A percentile compares a stretch with the other conserved stretches of the same genome.
Conservation (phyloP, 2,113 vertebrate species). For the Nannobrachium achirus region DNA sequence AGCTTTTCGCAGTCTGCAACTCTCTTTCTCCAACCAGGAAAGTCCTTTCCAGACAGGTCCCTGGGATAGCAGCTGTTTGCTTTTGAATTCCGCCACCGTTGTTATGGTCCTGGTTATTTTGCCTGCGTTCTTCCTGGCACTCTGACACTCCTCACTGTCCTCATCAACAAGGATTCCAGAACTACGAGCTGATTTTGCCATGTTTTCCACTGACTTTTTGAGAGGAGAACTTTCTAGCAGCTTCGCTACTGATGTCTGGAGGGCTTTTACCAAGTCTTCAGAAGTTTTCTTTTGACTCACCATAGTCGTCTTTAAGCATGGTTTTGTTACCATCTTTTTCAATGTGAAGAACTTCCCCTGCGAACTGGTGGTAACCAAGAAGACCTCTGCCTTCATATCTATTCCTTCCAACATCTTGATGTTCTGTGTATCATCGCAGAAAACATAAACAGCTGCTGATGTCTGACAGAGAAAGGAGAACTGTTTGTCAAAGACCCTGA, state of each 20-base stretch:
- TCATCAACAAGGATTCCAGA: conserved; percentile 51
- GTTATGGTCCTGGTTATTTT: conserved; percentile 12
- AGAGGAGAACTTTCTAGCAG: neutral
- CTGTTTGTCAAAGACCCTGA: conserved; percentile 56
- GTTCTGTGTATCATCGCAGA: conserved; percentile 63
- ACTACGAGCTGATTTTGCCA: conserved; percentile 27
- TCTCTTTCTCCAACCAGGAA: conserved; percentile 55
- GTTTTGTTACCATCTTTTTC: conserved; percentile 11
- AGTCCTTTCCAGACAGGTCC: conserved; percentile 46
- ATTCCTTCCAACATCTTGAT: conserved; percentile 51
- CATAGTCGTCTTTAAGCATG: conserved; percentile 20
- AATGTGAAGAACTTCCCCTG: conserved; percentile 18
- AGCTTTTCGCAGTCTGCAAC: conserved; percentile 40
- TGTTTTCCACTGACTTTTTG: conserved; percentile 27
- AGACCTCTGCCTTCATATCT: conserved; percentile 15
- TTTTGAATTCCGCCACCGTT: conserved; percentile 46
- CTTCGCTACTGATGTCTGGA: conserved; percentile 16
- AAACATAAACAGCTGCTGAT: conserved; percentile 75
- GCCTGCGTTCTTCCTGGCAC: conserved; percentile 10
- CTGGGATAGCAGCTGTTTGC: conserved; percentile 37
- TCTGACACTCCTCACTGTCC: conserved; percentile 32
- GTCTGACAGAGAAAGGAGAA: conserved; percentile 72
- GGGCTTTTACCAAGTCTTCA: conserved; percentile 32
- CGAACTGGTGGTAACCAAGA: conserved; percentile 40
- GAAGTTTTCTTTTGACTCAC: conserved; percentile 37